These are phyloP conservation scores for Neocrepidodera transversa DNA, from an alignment of 2,888 invertebrate genomes.

Conservation along the genomic window DNA sequence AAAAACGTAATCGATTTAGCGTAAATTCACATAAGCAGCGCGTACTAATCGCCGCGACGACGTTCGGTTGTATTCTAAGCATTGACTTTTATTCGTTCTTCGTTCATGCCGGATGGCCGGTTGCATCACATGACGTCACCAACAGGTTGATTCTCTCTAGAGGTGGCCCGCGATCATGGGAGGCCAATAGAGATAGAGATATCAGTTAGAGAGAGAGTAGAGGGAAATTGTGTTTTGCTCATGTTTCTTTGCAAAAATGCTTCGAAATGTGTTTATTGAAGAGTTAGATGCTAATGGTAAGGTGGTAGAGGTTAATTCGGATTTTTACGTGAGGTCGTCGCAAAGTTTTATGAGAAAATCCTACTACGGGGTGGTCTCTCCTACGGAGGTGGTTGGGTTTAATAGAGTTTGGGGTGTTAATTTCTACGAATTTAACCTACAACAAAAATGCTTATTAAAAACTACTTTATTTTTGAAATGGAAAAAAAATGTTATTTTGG, in stretches of 20 bases:
- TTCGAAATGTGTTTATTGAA: neutral
- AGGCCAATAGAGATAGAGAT: constrained; percentile 43
- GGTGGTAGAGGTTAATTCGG: neutral
- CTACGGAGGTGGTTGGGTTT: neutral
- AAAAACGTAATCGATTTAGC: neutral
- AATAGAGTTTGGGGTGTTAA: neutral
- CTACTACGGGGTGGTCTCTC: neutral
- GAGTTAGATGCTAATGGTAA: neutral
- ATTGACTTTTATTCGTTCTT: constrained; percentile 28
- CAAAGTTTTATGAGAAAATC: neutral
- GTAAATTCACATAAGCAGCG: neutral
- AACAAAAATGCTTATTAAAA: no score
- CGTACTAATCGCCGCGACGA: constrained; percentile 18
- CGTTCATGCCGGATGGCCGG: constrained; percentile 32
- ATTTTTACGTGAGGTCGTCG: neutral
- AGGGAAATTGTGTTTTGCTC: constrained; percentile 5
- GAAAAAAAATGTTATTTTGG: no score
- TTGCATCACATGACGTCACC: constrained; percentile 53
- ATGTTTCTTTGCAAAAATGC: neutral
- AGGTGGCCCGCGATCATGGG: constrained; percentile 55
- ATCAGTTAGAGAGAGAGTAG: constrained; percentile 10
- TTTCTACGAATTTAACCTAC: neutral
- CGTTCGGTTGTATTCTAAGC: constrained; percentile 31
- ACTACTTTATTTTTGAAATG: no score
- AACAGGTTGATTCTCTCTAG: constrained; percentile 54